Evolutionary conservation across 1,140 invertebrate species (phyloP), one percentile per base, ranked within the genome.

Genomic region (Tyrophagus putrescentiae): DNA sequence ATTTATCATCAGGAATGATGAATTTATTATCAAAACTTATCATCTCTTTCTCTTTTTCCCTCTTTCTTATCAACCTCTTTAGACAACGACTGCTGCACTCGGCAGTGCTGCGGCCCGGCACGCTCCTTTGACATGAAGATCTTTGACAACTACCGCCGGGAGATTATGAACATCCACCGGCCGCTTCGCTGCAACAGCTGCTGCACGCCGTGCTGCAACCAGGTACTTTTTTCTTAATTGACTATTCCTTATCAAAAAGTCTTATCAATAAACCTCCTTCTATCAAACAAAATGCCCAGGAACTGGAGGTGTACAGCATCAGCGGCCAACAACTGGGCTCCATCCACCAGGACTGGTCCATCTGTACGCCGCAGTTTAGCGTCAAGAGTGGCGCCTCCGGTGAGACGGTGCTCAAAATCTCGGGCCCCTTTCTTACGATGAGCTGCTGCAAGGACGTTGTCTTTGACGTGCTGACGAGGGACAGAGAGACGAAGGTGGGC

Each of bases 51-150:
- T 42, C 16, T 16, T 61, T 16, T 39, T n/a, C n/a, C n/a, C n/a
- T 62, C 33, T 60, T 16, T n/a, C n/a, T n/a, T n/a, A n/a, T n/a
- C n/a, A n/a, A 39, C 44, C 7, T 27, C 25, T 7, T 48, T n/a
- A 75, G 71, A 62, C n/a, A 65, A 48, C 39, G 82, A 84, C 70
- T 82, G 81, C 64, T 84, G 83, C 62, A 81, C 80, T 2, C 75
- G 87, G 65, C 81, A 83, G 64, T 87, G 82, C 66, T 83, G 84
- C 68, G 88, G 87, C 1, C 77, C 82, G 0, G 68, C 79, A n/a
- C 76, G 87, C 23, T 59, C 64, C 27, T 93, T 93, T 70, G 82
- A 85, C 62, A 88, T 94, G 79, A 82, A 83, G 69, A 82, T 94
- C 57, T 76, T 84, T 53, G 88, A 93, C 70, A 82, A 80, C 66